phyloP scores from a whole-genome alignment of 2,797 vertebrate species.

The Cossypha heuglini region DNA sequence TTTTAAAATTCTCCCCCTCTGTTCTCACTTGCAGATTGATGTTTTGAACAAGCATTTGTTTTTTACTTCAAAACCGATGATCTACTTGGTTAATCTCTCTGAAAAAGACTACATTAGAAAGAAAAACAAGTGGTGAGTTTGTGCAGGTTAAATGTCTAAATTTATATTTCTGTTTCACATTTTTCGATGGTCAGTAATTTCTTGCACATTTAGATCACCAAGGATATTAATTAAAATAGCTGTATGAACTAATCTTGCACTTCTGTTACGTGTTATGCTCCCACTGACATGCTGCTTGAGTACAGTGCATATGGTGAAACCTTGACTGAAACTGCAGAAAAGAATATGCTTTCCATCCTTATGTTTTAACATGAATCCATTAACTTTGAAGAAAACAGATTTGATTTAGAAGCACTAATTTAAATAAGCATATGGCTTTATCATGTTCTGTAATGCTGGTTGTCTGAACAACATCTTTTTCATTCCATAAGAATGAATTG shows the following conservation, averaged over 20 bases:
- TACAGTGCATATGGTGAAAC: not conserved
- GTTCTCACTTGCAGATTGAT: slow-evolving; percentile 84
- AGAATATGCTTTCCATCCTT: not conserved
- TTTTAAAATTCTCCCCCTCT: slow-evolving; percentile 20
- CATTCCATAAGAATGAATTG: not conserved
- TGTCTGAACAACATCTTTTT: not conserved
- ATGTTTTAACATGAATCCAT: not conserved
- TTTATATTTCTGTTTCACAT: not conserved
- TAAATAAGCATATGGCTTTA: not conserved
- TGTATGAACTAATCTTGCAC: not conserved
- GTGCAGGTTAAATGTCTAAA: not conserved
- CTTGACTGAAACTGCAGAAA: not conserved
- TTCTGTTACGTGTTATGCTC: not conserved
- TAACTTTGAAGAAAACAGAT: not conserved
- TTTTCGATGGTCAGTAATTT: not conserved
- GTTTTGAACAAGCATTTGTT: slow-evolving; percentile 98
- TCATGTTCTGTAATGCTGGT: not conserved
- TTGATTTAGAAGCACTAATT: not conserved
- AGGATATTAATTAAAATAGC: not conserved
- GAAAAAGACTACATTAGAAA: slow-evolving; percentile 98
- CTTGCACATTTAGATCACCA: not conserved
- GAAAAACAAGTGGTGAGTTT: slow-evolving; percentile 97
- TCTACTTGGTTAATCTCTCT: slow-evolving; percentile 97
- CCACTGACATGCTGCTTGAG: not conserved
- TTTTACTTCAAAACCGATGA: slow-evolving; percentile 98